phyloP scores from a whole-genome alignment of 2,888 invertebrate species.

The Platycnemis pennipes region DNA sequence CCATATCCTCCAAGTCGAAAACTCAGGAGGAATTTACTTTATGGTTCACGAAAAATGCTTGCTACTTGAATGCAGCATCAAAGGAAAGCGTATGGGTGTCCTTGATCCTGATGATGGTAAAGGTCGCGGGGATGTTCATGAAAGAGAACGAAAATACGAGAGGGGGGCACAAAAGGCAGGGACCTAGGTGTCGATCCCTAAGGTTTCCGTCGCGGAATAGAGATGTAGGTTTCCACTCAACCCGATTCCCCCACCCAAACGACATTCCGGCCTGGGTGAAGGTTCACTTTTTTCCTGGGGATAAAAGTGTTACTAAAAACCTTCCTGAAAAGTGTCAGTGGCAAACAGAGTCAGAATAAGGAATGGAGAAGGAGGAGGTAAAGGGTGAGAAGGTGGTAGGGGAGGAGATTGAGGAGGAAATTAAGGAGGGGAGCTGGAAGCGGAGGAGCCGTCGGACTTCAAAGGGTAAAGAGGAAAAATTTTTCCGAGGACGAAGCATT shows the following conservation, averaged over 20 bases:
- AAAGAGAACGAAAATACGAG: not conserved
- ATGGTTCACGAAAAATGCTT: no score
- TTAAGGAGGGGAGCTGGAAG: not conserved
- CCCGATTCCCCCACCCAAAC: not conserved
- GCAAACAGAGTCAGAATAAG: no score
- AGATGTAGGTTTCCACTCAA: not conserved
- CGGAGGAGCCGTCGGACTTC: not conserved
- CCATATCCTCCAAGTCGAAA: no score
- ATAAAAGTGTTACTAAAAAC: not conserved
- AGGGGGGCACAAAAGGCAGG: not conserved
- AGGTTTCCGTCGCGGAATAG: not conserved
- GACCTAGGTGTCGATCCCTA: not conserved
- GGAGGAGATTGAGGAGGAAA: not conserved
- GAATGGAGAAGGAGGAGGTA: no score
- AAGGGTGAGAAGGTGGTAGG: not conserved
- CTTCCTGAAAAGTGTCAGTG: not conserved
- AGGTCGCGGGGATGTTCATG: not conserved
- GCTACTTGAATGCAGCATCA: not conserved
- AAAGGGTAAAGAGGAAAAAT: not conserved
- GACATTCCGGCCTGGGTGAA: not conserved
- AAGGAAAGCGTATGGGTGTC: not conserved
- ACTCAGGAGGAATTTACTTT: no score
- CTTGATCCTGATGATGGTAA: not conserved
- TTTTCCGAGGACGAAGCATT: not conserved
- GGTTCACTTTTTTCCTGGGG: not conserved